These are phyloP conservation scores for Pteruthius melanotis DNA, from an alignment of 2,113 vertebrate species.

Conservation along the genomic window DNA sequence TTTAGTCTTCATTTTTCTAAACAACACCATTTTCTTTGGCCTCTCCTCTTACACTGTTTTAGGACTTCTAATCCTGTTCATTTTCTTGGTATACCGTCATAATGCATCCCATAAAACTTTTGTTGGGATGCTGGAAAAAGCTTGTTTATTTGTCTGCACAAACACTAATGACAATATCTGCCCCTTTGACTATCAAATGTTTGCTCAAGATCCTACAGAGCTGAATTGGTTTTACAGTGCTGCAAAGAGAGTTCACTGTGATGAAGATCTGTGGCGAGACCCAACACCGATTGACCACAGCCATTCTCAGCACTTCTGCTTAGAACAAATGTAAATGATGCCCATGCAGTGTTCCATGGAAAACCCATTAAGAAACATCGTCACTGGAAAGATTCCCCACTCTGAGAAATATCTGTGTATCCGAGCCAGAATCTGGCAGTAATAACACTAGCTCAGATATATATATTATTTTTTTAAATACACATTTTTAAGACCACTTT, in stretches of 20 bases:
- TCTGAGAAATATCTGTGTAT: background rate
- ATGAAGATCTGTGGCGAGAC: background rate
- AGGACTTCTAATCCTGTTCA: background rate
- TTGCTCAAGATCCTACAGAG: background rate
- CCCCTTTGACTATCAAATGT: background rate
- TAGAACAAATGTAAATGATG: background rate
- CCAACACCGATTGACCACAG: background rate
- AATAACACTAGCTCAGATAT: background rate
- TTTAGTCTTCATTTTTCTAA: background rate
- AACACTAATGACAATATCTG: background rate
- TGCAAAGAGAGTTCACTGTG: background rate
- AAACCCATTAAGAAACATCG: background rate
- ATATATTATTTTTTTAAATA: background rate
- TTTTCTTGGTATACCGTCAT: background rate
- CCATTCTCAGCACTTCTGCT: background rate
- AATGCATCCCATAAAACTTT: background rate
- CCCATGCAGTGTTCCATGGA: background rate
- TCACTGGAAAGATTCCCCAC: conserved; percentile 7
- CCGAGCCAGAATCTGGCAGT: background rate
- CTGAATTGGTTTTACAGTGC: background rate
- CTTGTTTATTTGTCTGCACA: background rate
- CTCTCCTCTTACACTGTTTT: background rate
- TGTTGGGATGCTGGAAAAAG: background rate
- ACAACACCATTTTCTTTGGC: background rate
- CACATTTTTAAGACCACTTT: background rate